Conservation (phyloP, 2,113 vertebrate genomes). For the Eolophus roseicapilla region DNA sequence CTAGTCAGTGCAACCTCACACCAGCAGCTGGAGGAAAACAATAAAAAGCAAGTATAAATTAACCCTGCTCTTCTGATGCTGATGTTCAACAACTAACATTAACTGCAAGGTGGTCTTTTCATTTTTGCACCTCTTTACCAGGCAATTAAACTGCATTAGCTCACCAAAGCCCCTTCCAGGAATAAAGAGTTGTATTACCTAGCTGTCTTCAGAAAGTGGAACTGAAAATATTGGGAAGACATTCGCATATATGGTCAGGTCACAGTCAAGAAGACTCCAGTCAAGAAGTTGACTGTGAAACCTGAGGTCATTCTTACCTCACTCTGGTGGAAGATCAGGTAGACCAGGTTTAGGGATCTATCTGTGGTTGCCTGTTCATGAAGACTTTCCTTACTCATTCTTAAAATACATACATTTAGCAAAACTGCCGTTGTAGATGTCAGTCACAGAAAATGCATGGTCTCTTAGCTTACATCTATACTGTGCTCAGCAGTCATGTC, state of each 20-base stretch:
- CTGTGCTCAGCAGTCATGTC: neutral
- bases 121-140: neutral
- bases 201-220: neutral
- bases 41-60: neutral
- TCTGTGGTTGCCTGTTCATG: neutral
- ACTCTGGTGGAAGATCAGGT: neutral
- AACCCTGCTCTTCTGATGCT: neutral
- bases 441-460: neutral
- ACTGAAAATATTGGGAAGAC: neutral
- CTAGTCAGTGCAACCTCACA: neutral
- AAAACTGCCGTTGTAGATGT: neutral
- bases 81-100: neutral
- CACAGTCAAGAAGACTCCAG: neutral
- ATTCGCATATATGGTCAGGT: neutral
- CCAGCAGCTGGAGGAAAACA: neutral
- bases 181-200: neutral
- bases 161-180: neutral
- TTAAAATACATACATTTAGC: neutral
- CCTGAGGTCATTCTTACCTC: neutral
- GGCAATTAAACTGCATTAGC: neutral
- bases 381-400: neutral
- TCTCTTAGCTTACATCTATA: neutral
- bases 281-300: neutral
- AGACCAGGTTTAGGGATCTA: neutral
- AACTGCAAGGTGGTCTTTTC: neutral